A percentile compares a stretch with the other conserved stretches of the same genome.
Conservation (phyloP, 2,797 vertebrate species). For the Microctenopoma steveboyesi region DNA sequence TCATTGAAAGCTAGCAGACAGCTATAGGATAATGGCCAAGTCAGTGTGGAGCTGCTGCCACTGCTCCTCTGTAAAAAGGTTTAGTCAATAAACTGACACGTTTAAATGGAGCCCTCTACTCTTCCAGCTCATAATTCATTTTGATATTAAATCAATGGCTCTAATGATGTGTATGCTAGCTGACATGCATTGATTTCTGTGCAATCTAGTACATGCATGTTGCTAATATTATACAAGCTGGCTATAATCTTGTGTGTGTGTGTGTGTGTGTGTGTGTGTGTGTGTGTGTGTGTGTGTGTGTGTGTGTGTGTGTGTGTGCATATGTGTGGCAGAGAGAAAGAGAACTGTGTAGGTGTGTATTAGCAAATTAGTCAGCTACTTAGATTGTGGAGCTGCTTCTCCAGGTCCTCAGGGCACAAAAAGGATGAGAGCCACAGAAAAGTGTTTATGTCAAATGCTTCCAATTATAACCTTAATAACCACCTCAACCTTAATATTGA, state of each 20-base stretch:
- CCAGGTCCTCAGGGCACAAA: neutral
- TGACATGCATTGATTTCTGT: conserved; percentile 10
- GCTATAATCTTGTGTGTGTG: conserved; percentile 2
- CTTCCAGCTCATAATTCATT: conserved; percentile 48
- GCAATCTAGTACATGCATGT: conserved; percentile 8
- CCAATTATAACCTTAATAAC: conserved; percentile 1
- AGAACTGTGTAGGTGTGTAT: conserved; percentile 13
- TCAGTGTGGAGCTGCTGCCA: conserved; percentile 12
- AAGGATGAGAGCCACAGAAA: conserved; percentile 1
- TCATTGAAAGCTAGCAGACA: conserved; percentile 17
- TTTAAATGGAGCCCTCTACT: conserved; percentile 16
- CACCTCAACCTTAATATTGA: neutral
- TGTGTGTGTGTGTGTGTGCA: too few species aligned
- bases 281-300: neutral
- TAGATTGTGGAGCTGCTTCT: neutral
- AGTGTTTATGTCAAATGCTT: conserved; percentile 1
- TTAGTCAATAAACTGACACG: conserved; percentile 34
- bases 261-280: too few species aligned
- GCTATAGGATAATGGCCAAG: conserved; percentile 14
- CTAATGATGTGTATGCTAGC: conserved; percentile 25
- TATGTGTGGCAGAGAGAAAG: too few species aligned
- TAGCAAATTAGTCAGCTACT: conserved; percentile 9
- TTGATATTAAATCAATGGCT: conserved; percentile 55
- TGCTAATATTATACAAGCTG: conserved; percentile 4
- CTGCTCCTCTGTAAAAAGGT: conserved; percentile 20